Base-by-base conservation (phyloP, 2,797 vertebrate genomes). In the Bovichtus variegatus region DNA sequence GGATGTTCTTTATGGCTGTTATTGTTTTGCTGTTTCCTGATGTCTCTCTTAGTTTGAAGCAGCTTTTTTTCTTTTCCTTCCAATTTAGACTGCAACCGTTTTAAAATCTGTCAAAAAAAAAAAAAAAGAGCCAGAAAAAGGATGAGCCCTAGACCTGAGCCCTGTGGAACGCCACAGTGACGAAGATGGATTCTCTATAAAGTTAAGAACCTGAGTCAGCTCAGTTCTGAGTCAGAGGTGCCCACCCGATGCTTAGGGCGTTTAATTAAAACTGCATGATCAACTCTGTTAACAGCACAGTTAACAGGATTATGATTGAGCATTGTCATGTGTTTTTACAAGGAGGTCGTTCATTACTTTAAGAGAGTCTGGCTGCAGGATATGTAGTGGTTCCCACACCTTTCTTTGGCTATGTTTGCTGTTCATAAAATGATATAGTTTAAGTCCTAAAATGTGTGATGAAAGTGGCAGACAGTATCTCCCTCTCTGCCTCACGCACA, bases 191-290 rank as follows among this genome's bases (percentile, higher is more conserved):
- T 57, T 68, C 18, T 13, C 29, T 10, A 4, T 23, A 23, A 72
- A 66, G 40, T 65, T 36, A 34, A 41, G 12, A 49, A 25, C 38
- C 10, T 53, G 62, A 80, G 46, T 53, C 63, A 55, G 25, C 73
- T 41, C 46, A 12, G 13, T 7, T 74, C 51, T 61, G 31, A 57
- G 34, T 67, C 58, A 80, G 41, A 75, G 16, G 1, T 41, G 38
- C 53, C 23, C 65, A 51, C 40, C 27, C 38, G 44, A 47, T 31
- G 80, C 80, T 83, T n/a, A 18, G 12, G 77, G 84, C 74, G 19
- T 59, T 66, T 44, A 74, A 77, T 77, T 86, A 74, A 84, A 83
- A 66, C 41, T 74, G 62, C 55, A 79, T 15, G 54, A 67, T 76
- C 40, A 73, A 60, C 38, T 71, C 21, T 18, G 44, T 50, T 71